Base-by-base conservation (phyloP, 2,113 vertebrate species). In the Prionailurus bengalensis region DNA sequence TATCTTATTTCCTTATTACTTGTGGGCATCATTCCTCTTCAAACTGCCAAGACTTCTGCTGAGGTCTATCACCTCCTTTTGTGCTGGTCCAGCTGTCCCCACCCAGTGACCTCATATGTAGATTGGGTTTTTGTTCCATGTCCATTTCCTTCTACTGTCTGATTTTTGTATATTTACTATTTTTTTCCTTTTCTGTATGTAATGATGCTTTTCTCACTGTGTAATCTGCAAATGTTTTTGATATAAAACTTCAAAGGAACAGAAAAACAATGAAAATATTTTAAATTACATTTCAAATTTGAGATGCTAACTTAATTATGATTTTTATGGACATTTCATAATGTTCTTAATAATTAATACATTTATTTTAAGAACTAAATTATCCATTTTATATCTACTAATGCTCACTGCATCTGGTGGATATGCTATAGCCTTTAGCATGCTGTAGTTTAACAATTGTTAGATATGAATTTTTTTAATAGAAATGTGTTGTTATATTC, bases 21-120 rank as follows among this genome's bases (percentile, higher is more conserved):
- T 88, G 66, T 71, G 36, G 19, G 31, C 25, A 63, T 13, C 0
- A 7, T 58, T 51, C 10, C 31, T 53, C 61, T 94, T 91, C 27
- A 84, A 4, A 3, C 48, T 12, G 4, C 29, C 9, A 61, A 63
- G 13, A 0, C 1, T 39, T 51, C 2, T 1, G 4, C 2, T 16
- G 55, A 15, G 4, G 11, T 58, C 9, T n/a, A 2, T 66, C 15
- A 45, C 45, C 70, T 39, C 31, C 31, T 89, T 80, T 61, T 42
- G 25, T 21, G 7, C 25, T 14, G 4, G 1, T 65, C 17, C n/a
- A 48, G 36, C 8, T 71, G 8, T 48, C 12, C 14, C 5, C 65
- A 5, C 2, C 33, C 19, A 39, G 29, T 80, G 39, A 55, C 45
- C 36, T 80, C 12, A 42, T 31, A 5, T 7, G 39, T 11, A 58